phyloP scores from a whole-genome alignment of 1,140 invertebrate species.

The Papilio aristodemus region DNA sequence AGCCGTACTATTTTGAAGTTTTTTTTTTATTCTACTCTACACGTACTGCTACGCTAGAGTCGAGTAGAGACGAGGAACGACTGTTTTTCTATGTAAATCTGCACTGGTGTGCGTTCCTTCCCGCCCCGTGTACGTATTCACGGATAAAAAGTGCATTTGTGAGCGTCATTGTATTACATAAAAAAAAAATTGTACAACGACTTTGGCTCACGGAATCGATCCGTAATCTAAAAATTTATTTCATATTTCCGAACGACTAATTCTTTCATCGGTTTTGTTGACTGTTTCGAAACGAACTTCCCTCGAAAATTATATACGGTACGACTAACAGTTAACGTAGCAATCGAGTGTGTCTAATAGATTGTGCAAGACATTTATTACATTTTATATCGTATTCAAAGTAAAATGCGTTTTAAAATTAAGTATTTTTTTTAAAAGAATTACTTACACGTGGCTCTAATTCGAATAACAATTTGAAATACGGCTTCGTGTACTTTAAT shows the following conservation, averaged over 20 bases:
- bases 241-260: constrained; percentile 61
- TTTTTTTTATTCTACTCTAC: constrained; percentile 66
- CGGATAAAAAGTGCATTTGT: constrained; percentile 54
- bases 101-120: constrained; percentile 67
- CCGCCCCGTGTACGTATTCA: constrained; percentile 68
- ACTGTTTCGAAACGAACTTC: constrained; percentile 30
- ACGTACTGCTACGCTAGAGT: constrained; percentile 66
- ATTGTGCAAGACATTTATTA: constrained; percentile 28
- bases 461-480: constrained; percentile 7
- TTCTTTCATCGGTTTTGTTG: constrained; percentile 29
- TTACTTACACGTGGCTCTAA: not conserved
- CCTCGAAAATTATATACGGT: constrained; percentile 26
- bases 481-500: not conserved
- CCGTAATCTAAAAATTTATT: constrained; percentile 76
- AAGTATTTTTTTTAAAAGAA: constrained; percentile 26
- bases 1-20: constrained; percentile 79
- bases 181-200: constrained; percentile 73
- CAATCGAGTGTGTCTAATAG: constrained; percentile 32
- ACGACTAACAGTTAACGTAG: not conserved
- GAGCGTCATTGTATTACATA: constrained; percentile 72
- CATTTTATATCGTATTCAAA: constrained; percentile 13
- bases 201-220: constrained; percentile 66
- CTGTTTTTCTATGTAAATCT: constrained; percentile 74
- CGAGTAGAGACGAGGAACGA: constrained; percentile 44
- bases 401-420: not conserved